Evolutionary conservation across 2,888 invertebrate genomes (phyloP).

Genomic region (Molanna angustata): DNA sequence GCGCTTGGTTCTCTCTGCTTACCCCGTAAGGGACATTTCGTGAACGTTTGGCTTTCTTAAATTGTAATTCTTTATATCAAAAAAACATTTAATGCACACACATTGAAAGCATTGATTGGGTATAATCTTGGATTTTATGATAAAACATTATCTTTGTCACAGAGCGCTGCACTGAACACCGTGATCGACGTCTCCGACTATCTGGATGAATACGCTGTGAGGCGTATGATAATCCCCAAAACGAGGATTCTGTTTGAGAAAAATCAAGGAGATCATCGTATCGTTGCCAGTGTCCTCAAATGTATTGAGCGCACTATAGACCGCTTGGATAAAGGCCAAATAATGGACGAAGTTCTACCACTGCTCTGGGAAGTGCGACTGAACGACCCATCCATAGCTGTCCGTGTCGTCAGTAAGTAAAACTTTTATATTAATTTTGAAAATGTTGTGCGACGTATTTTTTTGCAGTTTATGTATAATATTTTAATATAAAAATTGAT

Average conservation of each 20-base stretch:
- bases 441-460: too few relatives aligned
- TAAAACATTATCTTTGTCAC: too few relatives aligned
- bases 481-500: too few relatives aligned
- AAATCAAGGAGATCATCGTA: conserved; percentile 74
- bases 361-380: conserved; percentile 82
- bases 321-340: conserved; percentile 81
- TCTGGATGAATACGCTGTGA: conserved; percentile 77
- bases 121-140: too few relatives aligned
- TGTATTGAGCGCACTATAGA: conserved; percentile 79
- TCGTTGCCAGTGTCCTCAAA: conserved; percentile 74
- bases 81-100: too few relatives aligned
- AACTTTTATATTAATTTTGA: too few relatives aligned
- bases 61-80: too few relatives aligned
- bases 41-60: too few relatives aligned
- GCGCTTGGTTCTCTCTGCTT: too few relatives aligned
- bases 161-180: conserved; percentile 88
- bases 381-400: conserved; percentile 84
- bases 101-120: too few relatives aligned
- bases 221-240: conserved; percentile 77
- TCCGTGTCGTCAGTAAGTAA: conserved; percentile 91
- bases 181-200: conserved; percentile 82
- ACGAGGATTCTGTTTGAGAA: conserved; percentile 78
- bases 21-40: too few relatives aligned
- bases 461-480: too few relatives aligned
- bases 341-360: conserved; percentile 88